Base-by-base conservation (phyloP, 2,797 vertebrate species). In the Lagodon rhomboides region DNA sequence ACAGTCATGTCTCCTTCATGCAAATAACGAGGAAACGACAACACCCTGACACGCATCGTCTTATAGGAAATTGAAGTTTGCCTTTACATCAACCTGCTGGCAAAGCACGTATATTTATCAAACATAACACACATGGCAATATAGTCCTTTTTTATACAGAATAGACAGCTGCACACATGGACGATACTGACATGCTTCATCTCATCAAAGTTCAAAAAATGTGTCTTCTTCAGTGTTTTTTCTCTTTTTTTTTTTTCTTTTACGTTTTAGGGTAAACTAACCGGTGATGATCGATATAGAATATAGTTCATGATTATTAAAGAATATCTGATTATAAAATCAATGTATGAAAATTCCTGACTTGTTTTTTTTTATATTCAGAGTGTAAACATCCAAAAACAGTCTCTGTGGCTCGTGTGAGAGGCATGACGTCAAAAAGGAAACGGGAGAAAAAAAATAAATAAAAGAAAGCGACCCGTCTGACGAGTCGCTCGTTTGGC, bases 11-110 rank as follows among this genome's bases (percentile, higher is more conserved):
- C 94, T 97, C 96, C 95, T 96, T 97, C 98, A 99, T 99, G 98
- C 98, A 98, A 97, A 86, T 95, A 97, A 97, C 93, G 93, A 97
- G 96, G 96, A 95, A 95, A 97, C 96, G 91, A 96, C 96, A 96
- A 95, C 95, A 97, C 96, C 97, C 92, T 85, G 91, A 93, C 92
- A 93, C 92, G 93, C 87, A 88, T 92, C 85, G 87, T 91, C 92
- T 92, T 83, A 90, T 82, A 92, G 87, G 91, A 93, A 93, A 91
- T 83, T 83, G 77, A 92, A 89, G 87, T 93, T 93, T 91, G 84
- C 83, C 86, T 93, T 93, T 87, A 93, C 91, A 91, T 90, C 91
- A 88, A 92, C 86, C 90, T 82, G 89, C 78, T 73, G 87, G 91
- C 91, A 92, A 93, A 94, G 92, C 91, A 93, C 92, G 74, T 86